These are phyloP conservation scores for Antidorcas marsupialis DNA, from an alignment of 2,113 vertebrate genomes.

Conservation along the genomic window DNA sequence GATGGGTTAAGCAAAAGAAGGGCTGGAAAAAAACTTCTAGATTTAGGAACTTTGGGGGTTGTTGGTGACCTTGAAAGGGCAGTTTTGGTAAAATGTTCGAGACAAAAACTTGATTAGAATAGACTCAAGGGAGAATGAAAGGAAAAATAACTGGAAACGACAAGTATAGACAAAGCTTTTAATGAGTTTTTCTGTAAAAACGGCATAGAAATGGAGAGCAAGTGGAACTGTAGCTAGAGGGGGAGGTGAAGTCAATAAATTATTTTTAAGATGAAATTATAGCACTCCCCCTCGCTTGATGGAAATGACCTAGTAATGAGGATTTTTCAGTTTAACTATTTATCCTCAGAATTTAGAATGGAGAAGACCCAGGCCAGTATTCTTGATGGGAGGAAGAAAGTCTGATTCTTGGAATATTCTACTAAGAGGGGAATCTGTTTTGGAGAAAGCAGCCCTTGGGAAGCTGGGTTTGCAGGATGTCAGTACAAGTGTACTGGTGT, in stretches of 20 bases:
- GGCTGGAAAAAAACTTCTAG: neutral
- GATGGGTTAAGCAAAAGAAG: neutral
- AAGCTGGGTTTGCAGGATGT: neutral
- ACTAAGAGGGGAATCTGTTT: neutral
- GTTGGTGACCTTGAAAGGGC: neutral
- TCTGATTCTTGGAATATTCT: neutral
- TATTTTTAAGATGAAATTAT: constrained; percentile 35
- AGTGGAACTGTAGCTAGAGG: neutral
- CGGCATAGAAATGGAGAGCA: neutral
- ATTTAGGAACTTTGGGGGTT: neutral
- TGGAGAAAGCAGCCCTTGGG: neutral
- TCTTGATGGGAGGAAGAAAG: neutral
- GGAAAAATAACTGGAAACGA: neutral
- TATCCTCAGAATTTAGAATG: neutral
- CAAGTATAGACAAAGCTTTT: neutral
- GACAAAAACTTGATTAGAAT: neutral
- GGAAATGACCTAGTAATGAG: neutral
- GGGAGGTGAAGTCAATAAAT: neutral
- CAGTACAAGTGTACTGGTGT: neutral
- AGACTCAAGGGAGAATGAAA: neutral
- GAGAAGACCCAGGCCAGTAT: neutral
- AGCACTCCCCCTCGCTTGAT: neutral
- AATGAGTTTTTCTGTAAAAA: neutral
- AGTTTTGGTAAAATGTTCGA: neutral
- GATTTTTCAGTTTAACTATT: neutral